Evolutionary conservation across 2,797 vertebrate genomes (phyloP).

Genomic region (Mormyrus proboscirostris): DNA sequence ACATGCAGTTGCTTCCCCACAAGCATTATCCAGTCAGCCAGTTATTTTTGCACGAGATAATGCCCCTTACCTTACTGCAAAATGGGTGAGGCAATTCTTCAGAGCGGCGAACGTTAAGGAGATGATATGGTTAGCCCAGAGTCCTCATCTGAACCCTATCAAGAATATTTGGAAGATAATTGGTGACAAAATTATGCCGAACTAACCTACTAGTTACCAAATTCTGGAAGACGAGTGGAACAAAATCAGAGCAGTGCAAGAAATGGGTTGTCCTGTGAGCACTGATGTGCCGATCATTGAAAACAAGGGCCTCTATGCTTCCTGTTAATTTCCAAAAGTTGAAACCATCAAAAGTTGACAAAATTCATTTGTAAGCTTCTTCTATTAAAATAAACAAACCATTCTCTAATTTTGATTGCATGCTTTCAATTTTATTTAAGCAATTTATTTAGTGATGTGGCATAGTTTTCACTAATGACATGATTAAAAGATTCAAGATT

Average conservation of each 20-base stretch:
- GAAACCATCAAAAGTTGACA: background rate
- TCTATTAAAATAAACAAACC: background rate
- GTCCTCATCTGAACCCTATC: background rate
- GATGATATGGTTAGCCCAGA: background rate
- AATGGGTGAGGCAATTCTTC: background rate
- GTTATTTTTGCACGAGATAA: background rate
- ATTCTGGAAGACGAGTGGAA: background rate
- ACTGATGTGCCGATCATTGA: background rate
- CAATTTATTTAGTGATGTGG: background rate
- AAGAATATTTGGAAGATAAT: background rate
- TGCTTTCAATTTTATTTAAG: background rate
- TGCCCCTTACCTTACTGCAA: background rate
- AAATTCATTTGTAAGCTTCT: background rate
- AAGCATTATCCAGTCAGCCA: background rate
- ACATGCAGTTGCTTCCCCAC: background rate
- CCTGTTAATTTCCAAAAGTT: background rate
- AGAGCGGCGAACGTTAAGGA: background rate
- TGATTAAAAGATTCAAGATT: background rate
- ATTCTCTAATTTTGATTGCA: background rate
- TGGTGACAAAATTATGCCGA: background rate
- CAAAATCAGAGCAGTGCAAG: background rate
- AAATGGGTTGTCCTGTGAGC: background rate
- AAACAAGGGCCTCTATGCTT: background rate
- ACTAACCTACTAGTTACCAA: background rate
- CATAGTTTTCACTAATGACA: background rate